A percentile compares a stretch with the other conserved stretches of the same genome.
phyloP scores from a whole-genome alignment of 2,888 invertebrate genomes.

The Andricus curvator region DNA sequence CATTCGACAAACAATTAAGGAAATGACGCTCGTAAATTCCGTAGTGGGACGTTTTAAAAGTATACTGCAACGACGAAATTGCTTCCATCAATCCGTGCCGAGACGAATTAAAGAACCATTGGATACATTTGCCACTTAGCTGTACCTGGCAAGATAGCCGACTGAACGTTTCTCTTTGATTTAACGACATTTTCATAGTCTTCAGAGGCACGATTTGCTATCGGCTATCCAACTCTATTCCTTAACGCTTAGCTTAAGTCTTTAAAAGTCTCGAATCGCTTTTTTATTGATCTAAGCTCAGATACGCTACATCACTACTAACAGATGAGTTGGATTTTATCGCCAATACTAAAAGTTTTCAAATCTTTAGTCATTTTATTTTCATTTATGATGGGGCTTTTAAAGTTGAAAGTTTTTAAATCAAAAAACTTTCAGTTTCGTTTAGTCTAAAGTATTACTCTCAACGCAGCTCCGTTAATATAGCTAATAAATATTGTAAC shows the following conservation, averaged over 20 bases:
- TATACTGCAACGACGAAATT: constrained; percentile 67
- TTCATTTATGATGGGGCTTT: neutral
- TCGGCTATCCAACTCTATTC: constrained; percentile 26
- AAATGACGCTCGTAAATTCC: constrained; percentile 73
- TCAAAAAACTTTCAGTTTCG: neutral
- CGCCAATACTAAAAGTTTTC: neutral
- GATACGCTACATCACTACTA: constrained; percentile 15
- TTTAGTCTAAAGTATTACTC: neutral
- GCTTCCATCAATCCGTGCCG: constrained; percentile 72
- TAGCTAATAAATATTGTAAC: no score
- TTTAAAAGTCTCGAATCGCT: constrained; percentile 24
- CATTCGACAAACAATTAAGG: constrained; percentile 68
- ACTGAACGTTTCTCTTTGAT: constrained; percentile 45
- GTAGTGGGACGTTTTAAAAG: constrained; percentile 64
- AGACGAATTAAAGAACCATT: constrained; percentile 72
- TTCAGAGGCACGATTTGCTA: constrained; percentile 22
- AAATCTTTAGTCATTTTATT: neutral
- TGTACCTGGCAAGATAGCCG: constrained; percentile 43
- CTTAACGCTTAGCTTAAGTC: constrained; percentile 32
- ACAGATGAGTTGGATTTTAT: neutral
- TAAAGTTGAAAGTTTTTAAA: neutral
- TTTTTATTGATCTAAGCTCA: constrained; percentile 20
- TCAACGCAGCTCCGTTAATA: no score
- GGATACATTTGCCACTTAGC: constrained; percentile 48
- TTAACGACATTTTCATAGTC: constrained; percentile 62